Evolutionary conservation across 2,797 vertebrate genomes (phyloP), one percentile per base, ranked within the genome.

Genomic region (Dendrocincla fuliginosa): DNA sequence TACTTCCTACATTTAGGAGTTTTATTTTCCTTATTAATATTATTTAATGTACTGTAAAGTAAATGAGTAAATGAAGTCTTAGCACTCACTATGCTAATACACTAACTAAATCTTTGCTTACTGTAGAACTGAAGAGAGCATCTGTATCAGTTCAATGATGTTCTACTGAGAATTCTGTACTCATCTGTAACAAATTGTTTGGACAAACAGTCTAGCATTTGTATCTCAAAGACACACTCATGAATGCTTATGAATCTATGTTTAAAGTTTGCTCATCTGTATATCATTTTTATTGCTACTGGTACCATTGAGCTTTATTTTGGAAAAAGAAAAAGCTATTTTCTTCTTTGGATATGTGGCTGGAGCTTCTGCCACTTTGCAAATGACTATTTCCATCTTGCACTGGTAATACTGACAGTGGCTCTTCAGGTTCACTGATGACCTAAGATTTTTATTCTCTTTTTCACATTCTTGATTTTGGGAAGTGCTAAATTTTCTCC

Each of bases 221-320:
- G 27, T 0, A 2, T 17, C 46, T 83, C 11, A 50, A 68, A 60
- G 35, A 44, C 22, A 32, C 4, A 47, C 2, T 5, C 2, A 2
- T 60, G 46, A n/a, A 37, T n/a, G 8, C 27, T 88, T 49, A 56
- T 57, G 25, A 70, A 56, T 68, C 30, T 28, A 3, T 70, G 39
- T 68, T 80, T 44, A 42, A 65, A 35, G 14, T 35, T 91, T 71
- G 56, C 16, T 73, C 2, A 1, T 49, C 9, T 16, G 0, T 46
- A 23, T 39, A 41, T 74, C 9, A 0, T 37, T 8, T 16, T 87
- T 81, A 55, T 56, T 70, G 24, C 16, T 82, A 4, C 17, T 47
- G 28, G 16, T 71, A 28, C 37, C 17, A 18, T 56, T 49, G 41
- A 39, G 16, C 4, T 80, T 53, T 46, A 15, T 71, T 64, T 75